Evolutionary conservation across 2,113 vertebrate species (phyloP).

Genomic region (Sterrhoptilus dennistouni): DNA sequence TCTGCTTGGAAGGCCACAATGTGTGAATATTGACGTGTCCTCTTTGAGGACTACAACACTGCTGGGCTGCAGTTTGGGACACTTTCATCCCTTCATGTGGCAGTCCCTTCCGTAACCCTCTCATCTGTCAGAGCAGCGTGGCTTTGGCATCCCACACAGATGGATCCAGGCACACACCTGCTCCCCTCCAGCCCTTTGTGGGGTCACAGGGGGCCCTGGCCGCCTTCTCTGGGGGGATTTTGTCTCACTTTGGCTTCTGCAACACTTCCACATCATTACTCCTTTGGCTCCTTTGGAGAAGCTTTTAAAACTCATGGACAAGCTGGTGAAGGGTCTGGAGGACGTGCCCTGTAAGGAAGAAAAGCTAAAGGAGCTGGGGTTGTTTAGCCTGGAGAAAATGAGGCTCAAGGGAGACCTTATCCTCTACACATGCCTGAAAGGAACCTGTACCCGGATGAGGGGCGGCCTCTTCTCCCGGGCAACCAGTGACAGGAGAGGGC

Average conservation of each 20-base stretch:
- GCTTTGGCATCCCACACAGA: accelerated
- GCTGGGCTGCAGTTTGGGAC: accelerated
- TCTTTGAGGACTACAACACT: accelerated
- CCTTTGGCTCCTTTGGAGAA: neutral
- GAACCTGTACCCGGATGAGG: neutral
- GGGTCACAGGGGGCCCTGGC: accelerated
- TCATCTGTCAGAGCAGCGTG: accelerated
- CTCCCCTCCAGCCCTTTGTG: accelerated
- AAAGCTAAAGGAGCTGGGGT: neutral
- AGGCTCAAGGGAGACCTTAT: neutral
- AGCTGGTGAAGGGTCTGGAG: neutral
- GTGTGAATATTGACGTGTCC: accelerated
- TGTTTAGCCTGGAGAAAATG: neutral
- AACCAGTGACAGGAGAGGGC: accelerated
- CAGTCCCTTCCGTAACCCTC: accelerated
- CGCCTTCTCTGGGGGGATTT: accelerated
- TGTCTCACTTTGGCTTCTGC: accelerated
- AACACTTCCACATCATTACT: accelerated
- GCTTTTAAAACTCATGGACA: neutral
- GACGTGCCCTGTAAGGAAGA: neutral
- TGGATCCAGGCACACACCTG: accelerated
- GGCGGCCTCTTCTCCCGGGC: accelerated
- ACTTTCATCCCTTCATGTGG: accelerated
- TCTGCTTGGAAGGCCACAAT: accelerated
- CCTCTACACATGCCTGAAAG: accelerated